Conservation (phyloP, 2,888 invertebrate genomes). For the Scaptomyza flava region DNA sequence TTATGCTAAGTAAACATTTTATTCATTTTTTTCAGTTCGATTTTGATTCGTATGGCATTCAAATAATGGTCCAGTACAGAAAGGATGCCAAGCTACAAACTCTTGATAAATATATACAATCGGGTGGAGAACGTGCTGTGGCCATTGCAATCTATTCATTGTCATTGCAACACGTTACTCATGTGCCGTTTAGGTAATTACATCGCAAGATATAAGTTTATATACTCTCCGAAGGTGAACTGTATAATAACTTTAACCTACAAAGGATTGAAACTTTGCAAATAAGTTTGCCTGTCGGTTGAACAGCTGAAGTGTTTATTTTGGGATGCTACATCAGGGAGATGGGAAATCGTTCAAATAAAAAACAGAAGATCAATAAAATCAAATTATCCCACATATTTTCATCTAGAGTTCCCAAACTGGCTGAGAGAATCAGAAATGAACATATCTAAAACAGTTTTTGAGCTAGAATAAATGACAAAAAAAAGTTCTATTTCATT, state of each 20-base stretch:
- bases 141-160: constrained; percentile 96
- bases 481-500: no score
- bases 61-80: constrained; percentile 94
- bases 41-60: constrained; percentile 93
- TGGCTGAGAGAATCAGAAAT: no score
- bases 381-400: no score
- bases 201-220: background rate
- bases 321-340: no score
- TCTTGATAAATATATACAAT: constrained; percentile 93
- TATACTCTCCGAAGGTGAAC: background rate
- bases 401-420: no score
- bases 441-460: no score
- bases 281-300: no score
- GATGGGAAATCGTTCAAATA: no score
- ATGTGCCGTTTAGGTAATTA: constrained; percentile 94
- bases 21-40: constrained; percentile 85
- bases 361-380: no score
- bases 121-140: constrained; percentile 97
- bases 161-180: constrained; percentile 94
- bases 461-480: no score
- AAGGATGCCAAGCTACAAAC: constrained; percentile 91
- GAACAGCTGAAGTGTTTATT: no score
- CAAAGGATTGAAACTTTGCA: no score
- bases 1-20: background rate
- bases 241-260: background rate